A percentile compares a stretch with the other conserved stretches of the same genome.
Evolutionary conservation across 2,888 invertebrate genomes (phyloP).

Genomic region (Marronus borbonicus): DNA sequence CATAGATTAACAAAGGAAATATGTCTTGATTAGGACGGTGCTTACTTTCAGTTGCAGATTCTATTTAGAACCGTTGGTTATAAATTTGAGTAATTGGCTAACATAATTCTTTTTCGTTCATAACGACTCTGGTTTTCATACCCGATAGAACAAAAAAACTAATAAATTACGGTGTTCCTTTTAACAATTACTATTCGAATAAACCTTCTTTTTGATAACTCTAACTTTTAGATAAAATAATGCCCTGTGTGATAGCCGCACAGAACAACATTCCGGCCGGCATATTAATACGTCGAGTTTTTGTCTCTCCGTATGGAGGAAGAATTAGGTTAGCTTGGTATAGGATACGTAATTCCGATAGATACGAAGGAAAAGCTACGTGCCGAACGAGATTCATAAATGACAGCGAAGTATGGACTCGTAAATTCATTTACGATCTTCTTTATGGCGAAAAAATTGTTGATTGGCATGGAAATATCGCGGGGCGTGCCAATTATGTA

Average conservation of each 20-base stretch:
- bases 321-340: neutral
- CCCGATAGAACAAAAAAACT: no score
- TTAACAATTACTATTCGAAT: no score
- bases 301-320: no score
- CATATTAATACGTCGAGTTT: no score
- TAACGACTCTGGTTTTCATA: no score
- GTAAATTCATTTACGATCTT: constrained; percentile 36
- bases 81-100: neutral
- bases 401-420: constrained; percentile 17
- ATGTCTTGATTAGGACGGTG: neutral
- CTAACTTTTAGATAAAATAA: no score
- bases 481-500: constrained; percentile 18
- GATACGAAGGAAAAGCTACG: neutral
- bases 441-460: constrained; percentile 36
- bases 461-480: constrained; percentile 40
- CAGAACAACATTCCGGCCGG: neutral
- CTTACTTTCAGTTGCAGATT: neutral
- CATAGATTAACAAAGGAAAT: no score
- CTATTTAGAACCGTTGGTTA: neutral
- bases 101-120: neutral
- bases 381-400: constrained; percentile 8
- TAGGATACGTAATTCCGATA: neutral
- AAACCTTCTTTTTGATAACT: no score
- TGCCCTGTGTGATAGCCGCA: no score
- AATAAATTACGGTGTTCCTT: no score